Evolutionary conservation across 2,113 vertebrate genomes (phyloP).

Genomic region (Phylloscopus trochilus): DNA sequence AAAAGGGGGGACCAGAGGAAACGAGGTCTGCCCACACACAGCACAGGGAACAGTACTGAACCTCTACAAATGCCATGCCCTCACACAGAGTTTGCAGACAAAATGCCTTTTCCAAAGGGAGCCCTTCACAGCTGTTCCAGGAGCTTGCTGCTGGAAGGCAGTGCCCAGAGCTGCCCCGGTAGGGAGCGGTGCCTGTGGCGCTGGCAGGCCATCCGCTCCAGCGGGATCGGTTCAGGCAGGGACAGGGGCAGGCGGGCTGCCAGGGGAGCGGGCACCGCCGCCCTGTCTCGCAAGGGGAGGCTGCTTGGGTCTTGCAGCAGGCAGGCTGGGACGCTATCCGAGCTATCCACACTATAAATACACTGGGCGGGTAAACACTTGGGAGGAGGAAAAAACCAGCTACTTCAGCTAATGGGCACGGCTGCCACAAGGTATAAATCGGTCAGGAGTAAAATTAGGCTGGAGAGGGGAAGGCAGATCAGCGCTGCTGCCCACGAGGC

Average conservation of each 20-base stretch:
- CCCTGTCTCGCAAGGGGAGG: not conserved
- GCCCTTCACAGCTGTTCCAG: accelerated
- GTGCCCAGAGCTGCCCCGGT: accelerated
- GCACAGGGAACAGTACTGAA: not conserved
- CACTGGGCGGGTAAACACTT: not conserved
- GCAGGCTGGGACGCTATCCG: not conserved
- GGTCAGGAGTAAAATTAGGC: slow-evolving; percentile 27
- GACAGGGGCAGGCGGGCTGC: not conserved
- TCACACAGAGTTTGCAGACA: not conserved
- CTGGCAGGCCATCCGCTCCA: accelerated
- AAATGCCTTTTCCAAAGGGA: not conserved
- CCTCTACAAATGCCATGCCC: not conserved
- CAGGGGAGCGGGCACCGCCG: not conserved
- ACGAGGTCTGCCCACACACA: slow-evolving; percentile 45
- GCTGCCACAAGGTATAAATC: slow-evolving; percentile 16
- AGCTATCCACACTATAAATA: slow-evolving; percentile 45
- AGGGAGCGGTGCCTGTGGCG: accelerated
- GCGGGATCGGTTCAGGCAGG: not conserved
- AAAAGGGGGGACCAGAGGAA: slow-evolving; percentile 15
- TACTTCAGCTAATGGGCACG: slow-evolving; percentile 3
- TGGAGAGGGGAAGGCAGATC: not conserved
- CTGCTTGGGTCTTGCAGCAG: not conserved
- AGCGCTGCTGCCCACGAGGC: not conserved
- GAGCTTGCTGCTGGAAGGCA: not conserved
- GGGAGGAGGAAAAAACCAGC: not conserved